Base-by-base conservation (phyloP, 2,113 vertebrate species). In the Triplophysa dalaica region DNA sequence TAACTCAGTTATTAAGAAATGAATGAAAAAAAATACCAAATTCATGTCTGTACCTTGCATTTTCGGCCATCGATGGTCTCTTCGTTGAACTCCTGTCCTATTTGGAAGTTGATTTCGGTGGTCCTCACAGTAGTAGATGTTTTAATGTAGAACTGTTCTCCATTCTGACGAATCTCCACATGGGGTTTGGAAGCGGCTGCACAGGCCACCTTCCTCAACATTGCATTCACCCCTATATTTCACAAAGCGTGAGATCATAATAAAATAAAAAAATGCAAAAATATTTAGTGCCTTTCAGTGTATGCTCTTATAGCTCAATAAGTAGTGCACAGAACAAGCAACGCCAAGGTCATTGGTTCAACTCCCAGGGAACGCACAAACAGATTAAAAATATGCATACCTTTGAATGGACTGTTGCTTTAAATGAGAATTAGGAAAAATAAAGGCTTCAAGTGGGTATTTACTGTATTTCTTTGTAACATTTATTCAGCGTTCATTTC, bases 61-160 rank as follows among this genome's bases (percentile, higher is more conserved):
- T 98, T 99, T 41, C 96, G 94, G 24, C 97, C 96, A 13, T 99
- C 97, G 87, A 99, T 95, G 0, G 97, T 99, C 90, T 99, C 97
- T 87, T 99, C 97, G 26, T 95, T 94, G 48, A 97, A 99, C 91
- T 95, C 95, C 88, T 97, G 94, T 9, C 96, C 97, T 3, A 99
- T 91, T 82, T 89, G 90, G 88, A 99, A 99, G 92, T 90, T 94
- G 92, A 99, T 97, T 91, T 99, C 97, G 0, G 96, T 99, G 89
- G 96, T 99, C 87, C 96, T 95, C 77, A 99, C 95, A 0, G 96
- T 96, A 87, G 97, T 99, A 81, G 95, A 97, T 3, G 97, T 99
- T 88, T 97, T 98, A 87, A 99, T 99, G 91, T 98, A 98, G 92
- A 99, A 99, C 74, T 94, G 94, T 77, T 98, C 95, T 1, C 94